phyloP scores from a whole-genome alignment of 2,113 vertebrate species.

The Cryptotis parvus region DNA sequence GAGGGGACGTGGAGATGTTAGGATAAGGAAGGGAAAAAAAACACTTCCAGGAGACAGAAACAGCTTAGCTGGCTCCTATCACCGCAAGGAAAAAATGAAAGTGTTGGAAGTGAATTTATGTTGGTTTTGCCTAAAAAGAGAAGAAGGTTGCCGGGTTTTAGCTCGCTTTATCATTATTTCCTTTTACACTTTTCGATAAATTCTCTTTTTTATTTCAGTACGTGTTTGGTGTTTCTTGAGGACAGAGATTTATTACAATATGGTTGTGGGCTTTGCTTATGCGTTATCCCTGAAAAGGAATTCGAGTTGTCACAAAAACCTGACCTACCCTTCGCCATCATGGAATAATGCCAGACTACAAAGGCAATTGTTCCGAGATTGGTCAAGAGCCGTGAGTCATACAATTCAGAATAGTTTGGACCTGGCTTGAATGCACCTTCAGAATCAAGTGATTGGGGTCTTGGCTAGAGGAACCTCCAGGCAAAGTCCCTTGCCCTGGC shows the following conservation, averaged over 20 bases:
- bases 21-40: slow-evolving; percentile 52
- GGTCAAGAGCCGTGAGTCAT: neutral
- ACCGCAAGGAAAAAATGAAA: neutral
- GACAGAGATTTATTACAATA: slow-evolving; percentile 22
- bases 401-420: neutral
- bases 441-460: neutral
- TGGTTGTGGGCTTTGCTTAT: slow-evolving; percentile 1
- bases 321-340: neutral
- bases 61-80: neutral
- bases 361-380: neutral
- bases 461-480: neutral
- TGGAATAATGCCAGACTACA: neutral
- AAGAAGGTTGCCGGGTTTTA: neutral
- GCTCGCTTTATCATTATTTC: neutral
- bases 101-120: neutral
- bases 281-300: neutral
- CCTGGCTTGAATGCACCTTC: neutral
- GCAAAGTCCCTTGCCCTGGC: neutral
- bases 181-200: neutral
- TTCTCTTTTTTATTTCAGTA: slow-evolving; percentile 40
- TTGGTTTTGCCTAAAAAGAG: slow-evolving; percentile 39
- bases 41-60: slow-evolving; percentile 25
- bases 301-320: neutral
- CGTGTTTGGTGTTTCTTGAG: neutral
- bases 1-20: slow-evolving; percentile 35